Percentiles rank a stretch among this genome's conserved stretches.
These are phyloP conservation scores for Globia sparganii DNA, from an alignment of 2,888 invertebrate genomes.

Conservation along the genomic window DNA sequence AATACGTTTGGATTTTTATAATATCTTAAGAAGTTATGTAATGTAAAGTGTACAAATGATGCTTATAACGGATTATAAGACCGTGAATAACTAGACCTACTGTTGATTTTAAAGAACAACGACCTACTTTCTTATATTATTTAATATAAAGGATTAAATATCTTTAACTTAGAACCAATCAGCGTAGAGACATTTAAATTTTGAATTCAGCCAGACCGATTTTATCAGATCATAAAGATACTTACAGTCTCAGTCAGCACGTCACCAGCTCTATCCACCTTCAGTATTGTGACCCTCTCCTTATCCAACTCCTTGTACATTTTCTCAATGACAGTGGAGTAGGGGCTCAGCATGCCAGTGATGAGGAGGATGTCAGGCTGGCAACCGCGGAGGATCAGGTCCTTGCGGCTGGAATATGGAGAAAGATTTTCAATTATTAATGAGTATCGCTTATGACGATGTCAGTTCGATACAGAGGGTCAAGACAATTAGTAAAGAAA, in stretches of 20 bases:
- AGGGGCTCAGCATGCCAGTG: constrained; percentile 94
- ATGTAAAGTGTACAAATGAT: neutral
- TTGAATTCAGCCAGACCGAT: neutral
- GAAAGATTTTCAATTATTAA: neutral
- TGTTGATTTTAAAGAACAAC: neutral
- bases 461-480: neutral
- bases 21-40: constrained; percentile 18
- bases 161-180: no score
- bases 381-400: constrained; percentile 92
- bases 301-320: constrained; percentile 94
- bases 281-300: constrained; percentile 95
- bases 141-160: no score
- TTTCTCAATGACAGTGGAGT: constrained; percentile 94
- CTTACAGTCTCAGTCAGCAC: constrained; percentile 95
- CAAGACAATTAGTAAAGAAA: neutral
- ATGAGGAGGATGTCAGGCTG: constrained; percentile 95
- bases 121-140: constrained; percentile 4
- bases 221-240: constrained; percentile 45
- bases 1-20: constrained; percentile 11
- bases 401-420: constrained; percentile 91
- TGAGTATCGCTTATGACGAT: neutral
- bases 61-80: neutral
- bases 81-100: neutral
- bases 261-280: constrained; percentile 96
- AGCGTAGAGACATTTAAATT: neutral